phyloP scores from a whole-genome alignment of 1,140 invertebrate species.

The Apis florea region DNA sequence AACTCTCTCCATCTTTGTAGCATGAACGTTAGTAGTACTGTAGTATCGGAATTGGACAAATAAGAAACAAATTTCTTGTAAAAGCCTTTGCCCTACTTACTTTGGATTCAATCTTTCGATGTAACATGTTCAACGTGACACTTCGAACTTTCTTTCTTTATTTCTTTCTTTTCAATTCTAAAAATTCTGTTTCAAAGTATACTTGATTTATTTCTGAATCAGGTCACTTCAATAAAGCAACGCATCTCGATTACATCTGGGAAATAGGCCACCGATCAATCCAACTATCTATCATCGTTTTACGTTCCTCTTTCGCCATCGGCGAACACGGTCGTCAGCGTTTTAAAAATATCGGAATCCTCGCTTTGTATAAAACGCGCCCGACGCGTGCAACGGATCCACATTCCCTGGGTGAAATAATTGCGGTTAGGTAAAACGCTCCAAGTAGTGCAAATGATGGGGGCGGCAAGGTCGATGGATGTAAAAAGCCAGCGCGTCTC shows the following conservation, averaged over 20 bases:
- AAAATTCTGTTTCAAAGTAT: neutral
- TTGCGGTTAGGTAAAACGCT: conserved; percentile 49
- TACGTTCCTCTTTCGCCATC: neutral
- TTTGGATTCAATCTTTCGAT: no score
- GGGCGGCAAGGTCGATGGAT: conserved; percentile 56
- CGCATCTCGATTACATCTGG: neutral
- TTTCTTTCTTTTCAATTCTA: neutral
- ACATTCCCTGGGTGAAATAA: conserved; percentile 52
- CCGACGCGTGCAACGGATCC: conserved; percentile 28
- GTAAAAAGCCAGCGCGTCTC: conserved; percentile 37
- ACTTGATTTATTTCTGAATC: neutral
- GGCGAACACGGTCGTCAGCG: conserved; percentile 1
- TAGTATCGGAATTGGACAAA: no score
- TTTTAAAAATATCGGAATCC: conserved; percentile 35
- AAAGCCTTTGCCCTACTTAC: no score
- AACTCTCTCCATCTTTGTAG: no score
- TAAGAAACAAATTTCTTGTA: no score
- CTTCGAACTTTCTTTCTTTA: neutral
- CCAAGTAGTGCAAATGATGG: conserved; percentile 46
- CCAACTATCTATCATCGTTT: neutral
- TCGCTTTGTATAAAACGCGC: conserved; percentile 29
- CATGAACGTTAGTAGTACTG: no score
- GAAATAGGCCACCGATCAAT: conserved; percentile 1
- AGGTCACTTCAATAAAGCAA: neutral
- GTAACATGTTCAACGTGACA: neutral